A percentile compares a stretch with the other conserved stretches of the same genome.
These are phyloP conservation scores for Nasonia oneida DNA, from an alignment of 2,888 invertebrate genomes.

Conservation along the genomic window DNA sequence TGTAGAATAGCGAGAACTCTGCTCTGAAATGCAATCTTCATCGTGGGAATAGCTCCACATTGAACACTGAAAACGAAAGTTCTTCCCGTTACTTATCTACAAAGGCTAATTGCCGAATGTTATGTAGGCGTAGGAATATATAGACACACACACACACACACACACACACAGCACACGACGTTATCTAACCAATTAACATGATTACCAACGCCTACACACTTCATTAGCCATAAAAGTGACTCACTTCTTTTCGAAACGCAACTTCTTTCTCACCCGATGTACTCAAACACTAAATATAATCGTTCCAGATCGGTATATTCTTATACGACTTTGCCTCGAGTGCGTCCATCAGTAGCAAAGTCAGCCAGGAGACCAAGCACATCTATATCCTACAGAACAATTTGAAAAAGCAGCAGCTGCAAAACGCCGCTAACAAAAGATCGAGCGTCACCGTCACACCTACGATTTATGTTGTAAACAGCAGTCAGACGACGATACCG, in stretches of 20 bases:
- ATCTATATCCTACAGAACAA: conserved; percentile 75
- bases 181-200: conserved; percentile 3
- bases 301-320: conserved; percentile 74
- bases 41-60: conserved; percentile 10
- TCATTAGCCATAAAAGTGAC: background rate
- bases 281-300: background rate
- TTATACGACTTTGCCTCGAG: conserved; percentile 77
- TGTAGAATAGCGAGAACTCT: background rate
- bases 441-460: conserved; percentile 56
- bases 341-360: conserved; percentile 72
- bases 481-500: conserved; percentile 29
- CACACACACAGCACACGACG: too few relatives aligned
- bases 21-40: conserved; percentile 1
- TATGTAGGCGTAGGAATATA: background rate
- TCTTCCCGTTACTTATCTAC: background rate
- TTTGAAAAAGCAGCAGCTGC: conserved; percentile 63
- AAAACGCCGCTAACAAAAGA: background rate
- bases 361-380: conserved; percentile 75
- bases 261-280: background rate
- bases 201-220: background rate
- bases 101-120: conserved; percentile 10
- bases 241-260: background rate
- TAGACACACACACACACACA: background rate
- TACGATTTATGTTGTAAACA: conserved; percentile 56
- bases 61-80: background rate